These are phyloP conservation scores for Thomomys bottae DNA, from an alignment of 2,113 vertebrate species.

Conservation along the genomic window DNA sequence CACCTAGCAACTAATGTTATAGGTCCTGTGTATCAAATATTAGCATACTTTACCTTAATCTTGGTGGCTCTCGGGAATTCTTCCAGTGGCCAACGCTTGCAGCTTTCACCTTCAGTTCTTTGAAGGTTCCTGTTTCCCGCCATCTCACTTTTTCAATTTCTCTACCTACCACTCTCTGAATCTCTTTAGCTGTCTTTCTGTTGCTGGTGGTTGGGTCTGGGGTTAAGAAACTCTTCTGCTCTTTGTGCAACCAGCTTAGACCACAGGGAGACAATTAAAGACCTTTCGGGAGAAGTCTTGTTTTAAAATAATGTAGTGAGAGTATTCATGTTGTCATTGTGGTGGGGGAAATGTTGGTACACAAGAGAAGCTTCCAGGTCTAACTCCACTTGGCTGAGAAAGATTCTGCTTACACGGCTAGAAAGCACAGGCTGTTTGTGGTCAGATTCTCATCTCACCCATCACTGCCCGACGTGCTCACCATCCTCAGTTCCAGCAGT, in stretches of 20 bases:
- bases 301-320: too few species aligned
- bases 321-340: too few species aligned
- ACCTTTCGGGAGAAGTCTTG: not conserved
- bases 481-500: too few species aligned
- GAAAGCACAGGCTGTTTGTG: not conserved
- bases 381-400: not conserved
- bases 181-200: not conserved
- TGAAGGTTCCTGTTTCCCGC: not conserved
- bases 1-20: not conserved
- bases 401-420: not conserved
- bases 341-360: too few species aligned
- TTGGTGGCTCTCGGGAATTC: not conserved
- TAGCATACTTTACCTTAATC: not conserved
- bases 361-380: not conserved
- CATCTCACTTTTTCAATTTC: not conserved
- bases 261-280: not conserved
- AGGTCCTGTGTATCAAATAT: not conserved
- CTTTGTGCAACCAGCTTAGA: not conserved
- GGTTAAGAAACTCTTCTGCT: not conserved
- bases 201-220: not conserved
- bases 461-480: not conserved
- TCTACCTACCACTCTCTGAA: not conserved
- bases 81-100: not conserved
- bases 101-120: too few species aligned
- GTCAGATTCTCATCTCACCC: not conserved